These are phyloP conservation scores for Sebastes vulpes DNA, from an alignment of 2,797 vertebrate species.

Conservation along the genomic window DNA sequence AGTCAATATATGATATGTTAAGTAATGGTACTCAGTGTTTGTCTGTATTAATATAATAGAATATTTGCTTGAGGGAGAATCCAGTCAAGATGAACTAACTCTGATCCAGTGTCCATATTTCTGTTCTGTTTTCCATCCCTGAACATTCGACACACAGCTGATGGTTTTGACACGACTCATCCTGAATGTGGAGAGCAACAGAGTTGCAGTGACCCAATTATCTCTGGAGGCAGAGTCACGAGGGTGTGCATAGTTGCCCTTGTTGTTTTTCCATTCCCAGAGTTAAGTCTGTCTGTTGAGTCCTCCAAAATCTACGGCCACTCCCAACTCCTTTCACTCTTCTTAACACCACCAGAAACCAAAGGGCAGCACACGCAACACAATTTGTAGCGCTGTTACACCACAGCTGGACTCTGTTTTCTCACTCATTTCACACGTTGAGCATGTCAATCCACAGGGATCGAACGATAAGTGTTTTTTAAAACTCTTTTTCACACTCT, in stretches of 20 bases:
- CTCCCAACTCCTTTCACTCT: constrained; percentile 32
- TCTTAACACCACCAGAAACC: constrained; percentile 28
- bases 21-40: neutral
- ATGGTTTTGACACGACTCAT: constrained; percentile 4
- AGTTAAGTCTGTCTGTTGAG: constrained; percentile 42
- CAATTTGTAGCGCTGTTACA: constrained; percentile 1
- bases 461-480: neutral
- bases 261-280: constrained; percentile 58
- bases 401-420: neutral
- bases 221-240: constrained; percentile 58
- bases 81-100: neutral
- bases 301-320: constrained; percentile 24
- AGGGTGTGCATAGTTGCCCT: constrained; percentile 58
- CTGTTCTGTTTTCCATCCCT: neutral
- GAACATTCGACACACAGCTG: neutral
- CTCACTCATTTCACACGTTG: neutral
- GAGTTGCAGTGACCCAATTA: constrained; percentile 67
- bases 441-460: neutral
- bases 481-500: neutral
- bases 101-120: neutral
- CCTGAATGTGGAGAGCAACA: constrained; percentile 16
- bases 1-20: neutral
- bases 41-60: neutral
- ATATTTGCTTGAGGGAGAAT: neutral
- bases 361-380: constrained; percentile 21